Percentiles rank a stretch among this genome's conserved stretches.
Conservation (phyloP, 2,113 vertebrate genomes). For the Dipodomys spectabilis region DNA sequence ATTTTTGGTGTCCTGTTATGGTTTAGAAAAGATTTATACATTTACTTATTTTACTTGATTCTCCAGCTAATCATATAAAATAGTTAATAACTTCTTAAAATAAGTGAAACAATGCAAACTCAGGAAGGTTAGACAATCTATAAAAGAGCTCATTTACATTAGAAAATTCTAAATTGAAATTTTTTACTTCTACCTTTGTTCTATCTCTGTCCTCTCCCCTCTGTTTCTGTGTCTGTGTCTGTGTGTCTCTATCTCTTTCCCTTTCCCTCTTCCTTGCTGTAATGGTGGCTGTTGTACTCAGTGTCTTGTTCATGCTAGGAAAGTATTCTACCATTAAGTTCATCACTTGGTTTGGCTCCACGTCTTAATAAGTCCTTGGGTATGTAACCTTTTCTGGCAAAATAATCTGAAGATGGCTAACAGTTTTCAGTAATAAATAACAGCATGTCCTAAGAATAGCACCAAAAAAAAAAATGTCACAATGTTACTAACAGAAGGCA, state of each 20-base stretch:
- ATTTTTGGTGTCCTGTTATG: not conserved
- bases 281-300: not conserved
- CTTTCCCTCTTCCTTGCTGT: not conserved
- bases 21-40: conserved; percentile 16
- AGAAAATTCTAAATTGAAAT: not conserved
- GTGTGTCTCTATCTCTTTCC: not conserved
- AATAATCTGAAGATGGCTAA: not conserved
- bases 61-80: not conserved
- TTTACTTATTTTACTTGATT: not conserved
- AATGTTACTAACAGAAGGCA: not conserved
- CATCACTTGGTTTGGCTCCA: not conserved
- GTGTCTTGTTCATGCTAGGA: not conserved
- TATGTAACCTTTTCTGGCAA: conserved; percentile 12
- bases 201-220: not conserved
- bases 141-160: not conserved
- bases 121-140: conserved; percentile 38
- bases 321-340: not conserved
- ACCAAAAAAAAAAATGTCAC: not conserved
- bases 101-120: conserved; percentile 37
- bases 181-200: not conserved
- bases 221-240: too few relatives aligned
- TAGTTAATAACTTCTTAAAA: not conserved
- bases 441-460: not conserved
- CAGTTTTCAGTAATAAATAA: not conserved
- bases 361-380: not conserved